Evolutionary conservation across 2,888 invertebrate genomes (phyloP).

Genomic region (Papilio demoleus): DNA sequence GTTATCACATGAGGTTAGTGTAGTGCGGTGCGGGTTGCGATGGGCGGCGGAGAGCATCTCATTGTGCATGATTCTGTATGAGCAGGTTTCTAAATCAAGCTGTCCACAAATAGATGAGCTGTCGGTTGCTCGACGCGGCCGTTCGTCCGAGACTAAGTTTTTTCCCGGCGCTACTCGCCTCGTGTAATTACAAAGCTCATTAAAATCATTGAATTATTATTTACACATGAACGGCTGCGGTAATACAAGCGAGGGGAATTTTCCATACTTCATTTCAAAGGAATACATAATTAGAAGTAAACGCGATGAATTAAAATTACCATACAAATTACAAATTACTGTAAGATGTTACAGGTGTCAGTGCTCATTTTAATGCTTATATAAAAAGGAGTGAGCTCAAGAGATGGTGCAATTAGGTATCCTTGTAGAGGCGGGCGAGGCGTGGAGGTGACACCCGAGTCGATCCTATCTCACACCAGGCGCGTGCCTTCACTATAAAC

Average conservation of each 20-base stretch:
- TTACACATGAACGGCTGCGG: conserved; percentile 21
- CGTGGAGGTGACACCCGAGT: not conserved
- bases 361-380: not conserved
- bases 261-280: conserved; percentile 14
- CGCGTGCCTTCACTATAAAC: conserved; percentile 24
- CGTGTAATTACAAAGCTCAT: conserved; percentile 38
- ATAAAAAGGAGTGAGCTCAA: not conserved
- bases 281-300: conserved; percentile 5
- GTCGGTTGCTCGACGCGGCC: not conserved
- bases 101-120: conserved; percentile 47
- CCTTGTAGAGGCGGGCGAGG: conserved; percentile 3
- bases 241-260: conserved; percentile 11
- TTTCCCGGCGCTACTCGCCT: conserved; percentile 60
- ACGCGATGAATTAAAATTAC: conserved; percentile 13
- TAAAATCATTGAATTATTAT: conserved; percentile 22
- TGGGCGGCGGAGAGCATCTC: conserved; percentile 19
- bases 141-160: conserved; percentile 57
- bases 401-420: conserved; percentile 5
- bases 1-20: not conserved
- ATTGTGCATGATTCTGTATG: conserved; percentile 51
- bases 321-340: conserved; percentile 1
- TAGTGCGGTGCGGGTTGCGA: conserved; percentile 4
- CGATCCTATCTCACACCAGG: conserved; percentile 3
- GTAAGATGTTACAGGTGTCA: conserved; percentile 1
- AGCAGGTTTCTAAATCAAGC: conserved; percentile 47